These are phyloP conservation scores for Orestias chungarensis DNA, from an alignment of 2,797 vertebrate genomes.

Conservation along the genomic window DNA sequence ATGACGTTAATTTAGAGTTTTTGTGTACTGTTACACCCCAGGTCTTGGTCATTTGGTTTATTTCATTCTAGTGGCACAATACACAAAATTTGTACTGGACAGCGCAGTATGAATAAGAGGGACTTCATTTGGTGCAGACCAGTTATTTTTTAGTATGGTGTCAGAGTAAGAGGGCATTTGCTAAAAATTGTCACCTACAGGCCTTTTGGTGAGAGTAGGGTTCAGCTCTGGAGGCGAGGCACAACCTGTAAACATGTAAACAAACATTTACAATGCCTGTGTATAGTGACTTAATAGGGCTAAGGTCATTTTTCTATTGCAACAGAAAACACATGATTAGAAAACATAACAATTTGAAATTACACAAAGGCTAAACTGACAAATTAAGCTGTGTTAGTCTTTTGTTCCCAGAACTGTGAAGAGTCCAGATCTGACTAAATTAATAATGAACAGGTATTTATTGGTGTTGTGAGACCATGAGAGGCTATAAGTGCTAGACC, in stretches of 20 bases:
- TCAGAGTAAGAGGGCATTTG: not conserved
- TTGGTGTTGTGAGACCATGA: no score
- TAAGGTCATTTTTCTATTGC: not conserved
- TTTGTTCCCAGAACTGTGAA: not conserved
- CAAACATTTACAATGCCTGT: not conserved
- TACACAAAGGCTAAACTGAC: not conserved
- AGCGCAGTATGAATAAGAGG: not conserved
- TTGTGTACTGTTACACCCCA: not conserved
- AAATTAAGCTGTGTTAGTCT: not conserved
- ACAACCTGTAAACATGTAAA: not conserved
- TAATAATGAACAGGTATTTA: not conserved
- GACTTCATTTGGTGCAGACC: not conserved
- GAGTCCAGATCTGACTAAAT: not conserved
- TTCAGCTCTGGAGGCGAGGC: not conserved
- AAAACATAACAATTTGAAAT: not conserved
- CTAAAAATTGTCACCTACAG: not conserved
- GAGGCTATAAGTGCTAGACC: no score
- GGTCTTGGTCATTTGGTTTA: not conserved
- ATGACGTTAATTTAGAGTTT: not conserved
- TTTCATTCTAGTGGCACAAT: not conserved
- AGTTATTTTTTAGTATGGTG: not conserved
- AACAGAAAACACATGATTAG: not conserved
- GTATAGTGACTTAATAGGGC: not conserved
- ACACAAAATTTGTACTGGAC: no score
- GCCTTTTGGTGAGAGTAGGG: no score